These are phyloP conservation scores for Anoplophora glabripennis DNA, from an alignment of 1,140 invertebrate genomes.

Conservation along the genomic window DNA sequence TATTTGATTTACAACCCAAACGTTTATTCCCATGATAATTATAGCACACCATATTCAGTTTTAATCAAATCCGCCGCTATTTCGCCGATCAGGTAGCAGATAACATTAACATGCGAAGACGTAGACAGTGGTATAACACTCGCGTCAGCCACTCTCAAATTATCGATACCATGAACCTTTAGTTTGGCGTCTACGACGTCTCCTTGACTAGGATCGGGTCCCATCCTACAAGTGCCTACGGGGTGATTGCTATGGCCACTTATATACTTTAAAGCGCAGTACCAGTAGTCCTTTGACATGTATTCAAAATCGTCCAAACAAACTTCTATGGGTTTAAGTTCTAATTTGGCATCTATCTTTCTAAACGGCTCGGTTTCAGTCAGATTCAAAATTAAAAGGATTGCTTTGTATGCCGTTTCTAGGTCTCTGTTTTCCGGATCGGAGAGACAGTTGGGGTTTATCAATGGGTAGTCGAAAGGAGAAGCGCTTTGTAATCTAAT, in stretches of 20 bases:
- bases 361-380: slow-evolving; percentile 48
- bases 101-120: slow-evolving; percentile 68
- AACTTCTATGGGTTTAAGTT: slow-evolving; percentile 25
- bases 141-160: slow-evolving; percentile 50
- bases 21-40: too few species aligned
- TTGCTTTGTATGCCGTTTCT: slow-evolving; percentile 50
- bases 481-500: slow-evolving; percentile 56
- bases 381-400: slow-evolving; percentile 48
- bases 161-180: slow-evolving; percentile 43
- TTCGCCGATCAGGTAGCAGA: slow-evolving; percentile 80
- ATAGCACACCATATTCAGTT: slow-evolving; percentile 37
- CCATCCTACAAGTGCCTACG: slow-evolving; percentile 35
- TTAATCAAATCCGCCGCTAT: slow-evolving; percentile 78
- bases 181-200: slow-evolving; percentile 54
- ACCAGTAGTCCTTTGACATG: slow-evolving; percentile 57
- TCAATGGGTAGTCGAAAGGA: slow-evolving; percentile 61
- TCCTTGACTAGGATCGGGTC: background rate
- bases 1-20: too few species aligned
- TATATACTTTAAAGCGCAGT: slow-evolving; percentile 45
- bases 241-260: slow-evolving; percentile 40
- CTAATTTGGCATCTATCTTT: slow-evolving; percentile 51
- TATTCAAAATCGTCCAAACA: slow-evolving; percentile 53
- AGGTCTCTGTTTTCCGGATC: slow-evolving; percentile 52
- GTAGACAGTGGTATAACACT: slow-evolving; percentile 60
- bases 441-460: slow-evolving; percentile 60